Evolutionary conservation across 2,888 invertebrate species (phyloP).

Genomic region (Acronicta leporina): DNA sequence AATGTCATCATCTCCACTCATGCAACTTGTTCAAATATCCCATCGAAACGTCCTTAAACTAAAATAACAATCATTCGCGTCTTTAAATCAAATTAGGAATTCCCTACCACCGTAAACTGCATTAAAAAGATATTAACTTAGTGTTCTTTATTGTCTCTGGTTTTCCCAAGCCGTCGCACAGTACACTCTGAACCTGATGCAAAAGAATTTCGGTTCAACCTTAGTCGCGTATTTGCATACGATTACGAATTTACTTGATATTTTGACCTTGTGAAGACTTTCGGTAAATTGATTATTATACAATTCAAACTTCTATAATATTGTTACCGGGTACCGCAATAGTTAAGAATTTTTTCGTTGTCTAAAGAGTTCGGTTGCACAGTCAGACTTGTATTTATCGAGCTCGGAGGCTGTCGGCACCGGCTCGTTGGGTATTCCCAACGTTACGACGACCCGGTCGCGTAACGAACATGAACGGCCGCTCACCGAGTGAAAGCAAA

Average conservation of each 20-base stretch:
- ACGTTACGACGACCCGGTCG: slow-evolving; percentile 60
- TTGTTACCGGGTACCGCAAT: slow-evolving; percentile 22
- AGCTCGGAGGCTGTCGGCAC: slow-evolving; percentile 55
- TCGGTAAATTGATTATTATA: slow-evolving; percentile 54
- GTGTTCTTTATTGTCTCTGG: slow-evolving; percentile 64
- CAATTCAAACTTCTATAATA: slow-evolving; percentile 33
- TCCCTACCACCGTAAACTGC: slow-evolving; percentile 64
- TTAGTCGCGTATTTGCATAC: slow-evolving; percentile 69
- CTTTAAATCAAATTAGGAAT: slow-evolving; percentile 58
- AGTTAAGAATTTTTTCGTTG: slow-evolving; percentile 32
- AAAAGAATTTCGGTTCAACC: slow-evolving; percentile 64
- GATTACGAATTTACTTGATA: slow-evolving; percentile 75
- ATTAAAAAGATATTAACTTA: slow-evolving; percentile 66
- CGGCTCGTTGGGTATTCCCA: slow-evolving; percentile 76
- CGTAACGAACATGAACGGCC: slow-evolving; percentile 62
- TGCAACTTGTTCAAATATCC: slow-evolving; percentile 10
- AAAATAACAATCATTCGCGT: slow-evolving; percentile 13
- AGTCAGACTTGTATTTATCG: slow-evolving; percentile 37
- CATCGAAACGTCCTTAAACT: slow-evolving; percentile 2
- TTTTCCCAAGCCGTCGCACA: slow-evolving; percentile 64
- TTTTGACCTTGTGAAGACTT: slow-evolving; percentile 60
- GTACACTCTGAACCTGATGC: slow-evolving; percentile 44
- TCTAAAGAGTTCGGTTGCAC: slow-evolving; percentile 27
- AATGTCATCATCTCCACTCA: slow-evolving; percentile 58
- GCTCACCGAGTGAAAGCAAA: slow-evolving; percentile 75